These are phyloP conservation scores for Teleopsis dalmanni DNA, from an alignment of 1,140 invertebrate species.

Conservation along the genomic window DNA sequence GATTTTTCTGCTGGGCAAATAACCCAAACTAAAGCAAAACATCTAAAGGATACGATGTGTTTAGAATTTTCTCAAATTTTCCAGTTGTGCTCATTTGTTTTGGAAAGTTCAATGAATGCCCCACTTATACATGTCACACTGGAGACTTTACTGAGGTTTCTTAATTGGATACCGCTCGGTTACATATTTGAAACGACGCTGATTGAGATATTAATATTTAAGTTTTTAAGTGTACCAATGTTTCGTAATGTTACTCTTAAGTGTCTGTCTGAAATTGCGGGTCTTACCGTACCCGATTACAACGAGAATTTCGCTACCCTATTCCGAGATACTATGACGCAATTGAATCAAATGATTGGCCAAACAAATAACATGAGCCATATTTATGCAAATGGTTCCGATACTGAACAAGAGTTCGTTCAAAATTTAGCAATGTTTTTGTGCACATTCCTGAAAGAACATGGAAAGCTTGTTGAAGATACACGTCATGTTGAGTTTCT, in stretches of 20 bases:
- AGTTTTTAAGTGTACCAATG: constrained; percentile 95
- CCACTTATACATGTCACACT: constrained; percentile 88
- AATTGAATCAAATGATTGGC: constrained; percentile 87
- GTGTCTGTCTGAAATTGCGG: constrained; percentile 96
- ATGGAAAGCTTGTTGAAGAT: constrained; percentile 80
- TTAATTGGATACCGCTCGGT: constrained; percentile 99
- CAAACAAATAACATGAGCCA: constrained; percentile 84
- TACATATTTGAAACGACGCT: constrained; percentile 99
- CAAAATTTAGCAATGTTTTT: constrained; percentile 97
- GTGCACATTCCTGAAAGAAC: constrained; percentile 94
- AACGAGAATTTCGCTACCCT: constrained; percentile 85
- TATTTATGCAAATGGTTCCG: constrained; percentile 84
- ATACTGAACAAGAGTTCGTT: constrained; percentile 98
- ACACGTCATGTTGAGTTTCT: constrained; percentile 63
- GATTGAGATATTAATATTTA: constrained; percentile 89
- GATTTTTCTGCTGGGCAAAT: constrained; percentile 97
- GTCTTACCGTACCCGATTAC: constrained; percentile 79
- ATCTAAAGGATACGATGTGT: constrained; percentile 99
- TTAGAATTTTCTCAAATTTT: constrained; percentile 98
- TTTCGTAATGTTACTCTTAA: constrained; percentile 98
- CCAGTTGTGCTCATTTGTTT: constrained; percentile 93
- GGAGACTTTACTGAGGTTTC: constrained; percentile 91
- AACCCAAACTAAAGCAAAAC: constrained; percentile 98
- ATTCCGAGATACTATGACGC: constrained; percentile 84
- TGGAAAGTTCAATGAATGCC: constrained; percentile 96